These are phyloP conservation scores for Copidosoma aretas DNA, from an alignment of 2,888 invertebrate species.

Conservation along the genomic window DNA sequence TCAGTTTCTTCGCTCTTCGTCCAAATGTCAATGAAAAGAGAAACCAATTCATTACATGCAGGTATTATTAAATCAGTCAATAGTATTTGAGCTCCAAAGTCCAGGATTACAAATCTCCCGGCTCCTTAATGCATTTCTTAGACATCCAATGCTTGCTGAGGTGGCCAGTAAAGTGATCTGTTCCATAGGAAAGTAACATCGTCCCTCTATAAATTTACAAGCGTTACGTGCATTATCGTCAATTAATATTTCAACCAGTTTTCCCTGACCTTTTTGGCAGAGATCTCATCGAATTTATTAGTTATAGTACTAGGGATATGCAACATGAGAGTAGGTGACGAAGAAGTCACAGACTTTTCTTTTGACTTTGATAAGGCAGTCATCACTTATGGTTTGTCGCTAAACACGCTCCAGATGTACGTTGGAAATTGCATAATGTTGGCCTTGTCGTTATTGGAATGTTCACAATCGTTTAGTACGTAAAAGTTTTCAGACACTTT, in stretches of 20 bases:
- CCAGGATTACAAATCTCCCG: slow-evolving; percentile 87
- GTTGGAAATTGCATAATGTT: slow-evolving; percentile 48
- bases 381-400: slow-evolving; percentile 55
- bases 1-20: slow-evolving; percentile 85
- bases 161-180: slow-evolving; percentile 78
- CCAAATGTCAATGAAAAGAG: slow-evolving; percentile 90
- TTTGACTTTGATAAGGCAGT: slow-evolving; percentile 54
- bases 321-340: slow-evolving; percentile 44
- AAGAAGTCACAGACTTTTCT: slow-evolving; percentile 52
- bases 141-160: slow-evolving; percentile 86
- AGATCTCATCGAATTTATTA: slow-evolving; percentile 57
- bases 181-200: slow-evolving; percentile 72
- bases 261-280: slow-evolving; percentile 54
- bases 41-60: slow-evolving; percentile 81
- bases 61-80: slow-evolving; percentile 88
- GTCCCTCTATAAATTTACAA: slow-evolving; percentile 50
- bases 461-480: slow-evolving; percentile 51
- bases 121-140: slow-evolving; percentile 95
- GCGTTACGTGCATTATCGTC: not conserved
- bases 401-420: slow-evolving; percentile 55
- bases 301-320: slow-evolving; percentile 42
- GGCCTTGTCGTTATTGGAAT: slow-evolving; percentile 58
- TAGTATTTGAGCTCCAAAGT: slow-evolving; percentile 86
- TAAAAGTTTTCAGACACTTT: slow-evolving; percentile 52
- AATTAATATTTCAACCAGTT: not conserved